These are phyloP conservation scores for Neomorphus geoffroyi DNA, from an alignment of 2,797 vertebrate genomes.

Conservation along the genomic window DNA sequence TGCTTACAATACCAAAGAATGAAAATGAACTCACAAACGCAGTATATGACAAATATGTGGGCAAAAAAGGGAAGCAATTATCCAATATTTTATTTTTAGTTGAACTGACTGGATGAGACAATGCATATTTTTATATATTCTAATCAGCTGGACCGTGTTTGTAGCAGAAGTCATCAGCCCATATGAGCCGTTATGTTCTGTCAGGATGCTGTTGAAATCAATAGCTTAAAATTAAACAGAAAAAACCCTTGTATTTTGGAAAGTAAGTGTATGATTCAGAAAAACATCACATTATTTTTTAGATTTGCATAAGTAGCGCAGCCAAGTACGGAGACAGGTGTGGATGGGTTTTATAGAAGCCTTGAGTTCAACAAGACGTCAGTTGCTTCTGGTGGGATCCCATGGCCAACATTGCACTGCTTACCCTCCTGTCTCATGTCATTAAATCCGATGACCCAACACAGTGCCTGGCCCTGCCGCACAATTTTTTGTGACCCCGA, in stretches of 20 bases:
- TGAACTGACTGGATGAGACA: neutral
- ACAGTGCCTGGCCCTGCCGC: neutral
- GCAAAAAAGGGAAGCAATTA: neutral
- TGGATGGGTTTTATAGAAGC: neutral
- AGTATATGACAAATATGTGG: neutral
- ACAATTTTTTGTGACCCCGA: accelerated
- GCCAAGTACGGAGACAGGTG: neutral
- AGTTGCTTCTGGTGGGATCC: neutral
- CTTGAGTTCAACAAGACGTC: neutral
- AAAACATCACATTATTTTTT: neutral
- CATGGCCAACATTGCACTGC: too few relatives aligned
- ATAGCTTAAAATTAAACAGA: neutral
- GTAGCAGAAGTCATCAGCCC: neutral
- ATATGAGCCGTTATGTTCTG: neutral
- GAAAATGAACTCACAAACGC: neutral
- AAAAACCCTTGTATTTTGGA: neutral
- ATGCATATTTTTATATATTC: neutral
- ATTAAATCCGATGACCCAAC: neutral
- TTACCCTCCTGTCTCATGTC: neutral
- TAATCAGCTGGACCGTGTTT: neutral
- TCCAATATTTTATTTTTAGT: neutral
- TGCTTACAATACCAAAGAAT: neutral
- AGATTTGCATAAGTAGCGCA: neutral
- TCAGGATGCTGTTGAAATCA: neutral
- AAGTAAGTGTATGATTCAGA: neutral